A percentile compares a stretch with the other conserved stretches of the same genome.
Conservation (phyloP, 2,888 invertebrate genomes). For the Drosophila histrio region DNA sequence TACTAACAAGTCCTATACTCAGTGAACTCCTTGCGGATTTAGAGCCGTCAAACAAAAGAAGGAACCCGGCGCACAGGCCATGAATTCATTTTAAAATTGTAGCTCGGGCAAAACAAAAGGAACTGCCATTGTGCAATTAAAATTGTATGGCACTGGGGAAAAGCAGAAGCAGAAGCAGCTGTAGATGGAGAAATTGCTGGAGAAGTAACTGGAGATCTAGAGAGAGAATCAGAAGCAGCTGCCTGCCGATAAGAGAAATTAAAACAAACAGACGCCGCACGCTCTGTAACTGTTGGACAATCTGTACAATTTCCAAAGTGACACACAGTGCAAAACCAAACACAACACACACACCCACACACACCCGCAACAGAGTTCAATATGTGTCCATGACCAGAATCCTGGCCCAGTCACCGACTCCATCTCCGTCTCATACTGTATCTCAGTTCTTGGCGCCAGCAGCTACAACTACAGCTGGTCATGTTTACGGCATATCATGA, state of each 20-base stretch:
- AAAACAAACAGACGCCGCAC: constrained; percentile 68
- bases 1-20: constrained; percentile 26
- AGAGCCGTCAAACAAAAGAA: constrained; percentile 72
- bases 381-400: constrained; percentile 54
- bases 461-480: constrained; percentile 58
- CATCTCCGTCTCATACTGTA: neutral
- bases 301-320: constrained; percentile 76
- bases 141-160: constrained; percentile 78
- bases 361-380: constrained; percentile 48
- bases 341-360: constrained; percentile 17
- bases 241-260: constrained; percentile 77
- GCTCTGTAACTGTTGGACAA: constrained; percentile 57
- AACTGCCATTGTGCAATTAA: constrained; percentile 78
- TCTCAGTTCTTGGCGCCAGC: constrained; percentile 28
- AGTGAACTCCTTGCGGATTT: constrained; percentile 68
- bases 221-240: constrained; percentile 45
- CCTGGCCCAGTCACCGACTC: constrained; percentile 24
- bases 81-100: constrained; percentile 79
- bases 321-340: constrained; percentile 59
- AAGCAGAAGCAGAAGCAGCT: constrained; percentile 16
- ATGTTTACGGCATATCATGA: constrained; percentile 79
- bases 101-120: constrained; percentile 67
- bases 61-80: constrained; percentile 57
- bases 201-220: neutral
- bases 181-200: neutral